Evolutionary conservation across 2,797 vertebrate genomes (phyloP), one percentile per base, ranked within the genome.

Genomic region (Lepus townsendii): DNA sequence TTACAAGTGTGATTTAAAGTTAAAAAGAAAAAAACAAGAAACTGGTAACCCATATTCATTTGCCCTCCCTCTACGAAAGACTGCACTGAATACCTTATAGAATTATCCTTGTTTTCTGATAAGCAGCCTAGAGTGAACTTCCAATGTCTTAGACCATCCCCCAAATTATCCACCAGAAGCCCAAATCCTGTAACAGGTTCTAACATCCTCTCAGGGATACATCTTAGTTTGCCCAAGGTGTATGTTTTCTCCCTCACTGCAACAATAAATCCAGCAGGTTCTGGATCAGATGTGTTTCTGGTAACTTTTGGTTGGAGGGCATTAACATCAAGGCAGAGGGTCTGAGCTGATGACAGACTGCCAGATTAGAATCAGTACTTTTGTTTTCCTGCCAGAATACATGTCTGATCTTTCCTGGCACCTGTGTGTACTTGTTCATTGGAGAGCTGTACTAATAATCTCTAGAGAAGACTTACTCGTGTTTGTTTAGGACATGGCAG

Each of bases 61-160:
- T 86, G 66, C 77, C 24, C 22, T 92, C 20, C 13, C 17, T 38
- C 32, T 1, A 50, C 27, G 0, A 83, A 90, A 88, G 57, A 79
- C 14, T 95, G 71, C 83, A 75, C 60, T 38, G 62, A 87, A 62
- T 77, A 79, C 3, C n/a, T 35, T 54, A 65, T 1, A 80, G 26
- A 71, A 83, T 57, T 95, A 72, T 7, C 19, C 8, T 68, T 69
- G 20, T 27, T 88, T 93, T 90, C 77, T 93, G 68, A 76, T 47
- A 90, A 73, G 14, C 88, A 83, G 35, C 35, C 75, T 89, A 50
- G 4, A 83, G 35, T 86, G 19, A 83, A 65, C 12, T 26, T 94
- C 20, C 12, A 62, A 5, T 72, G 80, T 93, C 32, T 94, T 60
- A 75, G 30, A 94, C 65, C 30, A 19, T 60, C 57, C 77, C 47